Evolutionary conservation across 2,113 vertebrate genomes (phyloP).

Genomic region (Nansenia antarctica): DNA sequence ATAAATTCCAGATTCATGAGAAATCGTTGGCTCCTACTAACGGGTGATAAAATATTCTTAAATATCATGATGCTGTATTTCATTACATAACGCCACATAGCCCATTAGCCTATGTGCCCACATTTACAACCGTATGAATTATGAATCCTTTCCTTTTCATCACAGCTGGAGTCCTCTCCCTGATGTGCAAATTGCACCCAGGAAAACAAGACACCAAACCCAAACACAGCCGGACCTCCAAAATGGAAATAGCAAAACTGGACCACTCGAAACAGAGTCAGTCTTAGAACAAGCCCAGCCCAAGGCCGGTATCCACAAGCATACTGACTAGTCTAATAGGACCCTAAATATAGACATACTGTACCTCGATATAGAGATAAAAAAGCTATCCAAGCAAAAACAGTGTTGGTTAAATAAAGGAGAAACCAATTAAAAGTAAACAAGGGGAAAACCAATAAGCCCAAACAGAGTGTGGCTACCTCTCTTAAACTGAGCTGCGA

Average conservation of each 20-base stretch:
- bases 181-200: slow-evolving; percentile 61
- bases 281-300: too few relatives aligned
- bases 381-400: too few relatives aligned
- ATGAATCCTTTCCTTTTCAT: slow-evolving; percentile 68
- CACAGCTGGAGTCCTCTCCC: slow-evolving; percentile 59
- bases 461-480: background rate
- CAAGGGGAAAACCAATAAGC: background rate
- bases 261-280: background rate
- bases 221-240: background rate
- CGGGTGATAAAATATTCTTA: slow-evolving; percentile 46
- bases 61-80: slow-evolving; percentile 56
- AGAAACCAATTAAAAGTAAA: background rate
- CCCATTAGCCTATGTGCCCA: slow-evolving; percentile 60
- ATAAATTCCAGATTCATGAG: slow-evolving; percentile 37
- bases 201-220: slow-evolving; percentile 49
- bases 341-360: too few relatives aligned
- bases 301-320: too few relatives aligned
- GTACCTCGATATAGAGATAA: too few relatives aligned
- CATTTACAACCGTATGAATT: slow-evolving; percentile 70
- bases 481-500: too few relatives aligned
- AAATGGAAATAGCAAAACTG: background rate
- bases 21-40: slow-evolving; percentile 27
- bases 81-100: slow-evolving; percentile 58
- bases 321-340: too few relatives aligned
- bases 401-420: too few relatives aligned